Base-by-base conservation (phyloP, 2,797 vertebrate species). In the Hydrolagus colliei region DNA sequence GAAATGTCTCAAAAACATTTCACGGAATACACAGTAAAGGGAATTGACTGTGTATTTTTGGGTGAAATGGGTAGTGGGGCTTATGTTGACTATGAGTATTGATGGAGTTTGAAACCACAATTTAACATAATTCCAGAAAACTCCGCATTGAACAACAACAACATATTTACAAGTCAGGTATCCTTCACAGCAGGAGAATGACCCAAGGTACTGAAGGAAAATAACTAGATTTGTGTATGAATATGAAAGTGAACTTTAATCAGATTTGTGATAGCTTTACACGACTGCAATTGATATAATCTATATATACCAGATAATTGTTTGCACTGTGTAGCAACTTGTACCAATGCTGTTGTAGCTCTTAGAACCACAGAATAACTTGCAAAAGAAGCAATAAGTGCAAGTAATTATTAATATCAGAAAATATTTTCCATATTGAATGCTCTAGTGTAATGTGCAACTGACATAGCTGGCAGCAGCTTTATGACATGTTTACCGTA, bases 341-440 rank as follows among this genome's bases (percentile, higher is more conserved):
- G 2, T 67, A 35, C 3, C 63, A 82, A 20, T 41, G 41, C 41
- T 52, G 35, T 68, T 52, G 20, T 76, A 20, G 41, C 74, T 18
- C 32, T 18, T 52, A 41, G 2, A 61, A 67, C 32, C 78, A 65
- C 3, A 80, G 67, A 82, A 22, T 8, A 22, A 27, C 4, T 65
- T 68, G 14, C 22, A 18, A 67, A 62, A 80, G 18, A 67, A 16
- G 9, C 63, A 65, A 32, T 79, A 16, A 63, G 12, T 59, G 65
- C 63, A 65, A 63, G 20, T 32, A 18, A 41, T 16, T 71, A 8
- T 32, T 41, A 67, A 10, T 18, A 32, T 20, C 35, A 18, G 16
- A 82, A 82, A 82, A 68, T 82, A 68, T 68, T 20, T 82, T 27
- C 6, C 75, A 59, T 35, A 68, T 9, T 68, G 35, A 82, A 8